A percentile compares a stretch with the other conserved stretches of the same genome.
These are phyloP conservation scores for Liolophura sinensis DNA, from an alignment of 1,140 invertebrate species.

Conservation along the genomic window DNA sequence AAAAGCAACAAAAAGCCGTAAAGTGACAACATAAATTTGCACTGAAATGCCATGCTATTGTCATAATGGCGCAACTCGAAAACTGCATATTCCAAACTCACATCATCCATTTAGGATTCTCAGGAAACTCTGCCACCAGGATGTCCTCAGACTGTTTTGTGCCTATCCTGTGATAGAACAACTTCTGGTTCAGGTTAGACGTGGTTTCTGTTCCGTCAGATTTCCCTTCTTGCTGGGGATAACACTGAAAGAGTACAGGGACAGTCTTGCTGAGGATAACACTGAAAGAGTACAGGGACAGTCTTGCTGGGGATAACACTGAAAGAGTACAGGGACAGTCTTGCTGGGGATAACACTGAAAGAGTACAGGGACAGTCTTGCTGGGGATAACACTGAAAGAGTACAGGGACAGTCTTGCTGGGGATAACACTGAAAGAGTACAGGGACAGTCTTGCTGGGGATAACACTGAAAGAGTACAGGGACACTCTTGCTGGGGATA, in stretches of 20 bases:
- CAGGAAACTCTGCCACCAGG: constrained; percentile 86
- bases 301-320: constrained; percentile 78
- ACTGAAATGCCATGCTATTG: background rate
- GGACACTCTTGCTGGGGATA: too few species aligned
- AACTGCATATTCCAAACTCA: too few species aligned
- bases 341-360: constrained; percentile 75
- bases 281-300: constrained; percentile 48
- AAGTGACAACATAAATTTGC: background rate
- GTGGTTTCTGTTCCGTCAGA: constrained; percentile 90
- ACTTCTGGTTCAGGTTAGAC: constrained; percentile 85
- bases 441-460: too few species aligned
- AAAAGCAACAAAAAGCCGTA: background rate
- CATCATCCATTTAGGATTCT: constrained; percentile 91
- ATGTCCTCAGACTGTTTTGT: constrained; percentile 88
- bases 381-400: too few species aligned
- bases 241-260: constrained; percentile 60
- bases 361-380: background rate
- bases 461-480: too few species aligned
- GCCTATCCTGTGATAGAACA: constrained; percentile 89
- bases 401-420: too few species aligned
- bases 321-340: constrained; percentile 42
- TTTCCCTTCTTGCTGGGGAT: constrained; percentile 78
- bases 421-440: too few species aligned
- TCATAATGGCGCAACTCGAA: too few species aligned
- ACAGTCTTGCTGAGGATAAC: constrained; percentile 76